Base-by-base conservation (phyloP, 2,888 invertebrate species). In the Andrena praecox region DNA sequence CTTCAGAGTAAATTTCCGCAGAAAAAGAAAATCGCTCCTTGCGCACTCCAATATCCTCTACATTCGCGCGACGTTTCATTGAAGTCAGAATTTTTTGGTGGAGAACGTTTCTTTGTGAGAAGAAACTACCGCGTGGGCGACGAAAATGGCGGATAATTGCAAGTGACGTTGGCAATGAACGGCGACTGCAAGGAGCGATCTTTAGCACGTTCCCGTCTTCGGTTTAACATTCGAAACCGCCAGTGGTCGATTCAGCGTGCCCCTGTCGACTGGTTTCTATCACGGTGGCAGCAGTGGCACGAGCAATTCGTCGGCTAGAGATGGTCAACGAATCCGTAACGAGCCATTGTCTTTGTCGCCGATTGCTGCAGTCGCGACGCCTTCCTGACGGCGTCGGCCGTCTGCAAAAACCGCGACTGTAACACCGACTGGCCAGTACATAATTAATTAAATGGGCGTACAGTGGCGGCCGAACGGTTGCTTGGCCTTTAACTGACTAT, bases 391-490 rank as follows among this genome's bases (percentile, higher is more conserved):
- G 85, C 84, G 77, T 54, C 72, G 79, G 79, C 80, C 76, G 90
- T 89, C 87, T 84, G 84, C 85, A 88, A 91, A 90, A 91, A 91
- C 80, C 81, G 20, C 75, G 77, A 76, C 52, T 67, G 85, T 69
- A 80, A 84, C 84, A 74, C 79, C 79, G 81, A 29, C 60, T 54
- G 77, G 73, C 74, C 85, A 75, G 82, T 85, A 85, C 88, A 84
- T 89, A 88, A 90, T 90, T 91, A 92, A 92, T 92, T 91, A 91
- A 92, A 86, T 77, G 86, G 87, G 85, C 90, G 86, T 87, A 81
- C 88, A 85, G 81, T 75, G 89, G 84, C 86, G 82, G 73, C 80
- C 71, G 88, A 91, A 90, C 91, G 90, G 89, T 88, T 82, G 81
- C 82, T 79, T 76, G 77, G 76, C 79, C 77, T 77, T 82, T 86